Conservation (phyloP, 2,888 invertebrate genomes). For the Callosobruchus maculatus region DNA sequence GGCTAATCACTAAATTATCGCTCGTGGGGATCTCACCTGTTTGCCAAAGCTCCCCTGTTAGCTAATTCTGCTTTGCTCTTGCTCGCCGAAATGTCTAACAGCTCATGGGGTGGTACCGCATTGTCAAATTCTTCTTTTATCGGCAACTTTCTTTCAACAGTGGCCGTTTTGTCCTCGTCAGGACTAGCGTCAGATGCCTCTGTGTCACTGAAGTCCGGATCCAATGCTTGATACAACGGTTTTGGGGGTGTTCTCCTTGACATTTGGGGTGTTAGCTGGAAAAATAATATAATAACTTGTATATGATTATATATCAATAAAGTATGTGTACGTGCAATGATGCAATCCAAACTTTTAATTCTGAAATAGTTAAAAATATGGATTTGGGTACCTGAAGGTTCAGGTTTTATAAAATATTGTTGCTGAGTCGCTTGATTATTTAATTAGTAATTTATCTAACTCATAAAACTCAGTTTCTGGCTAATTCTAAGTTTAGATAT, state of each 20-base stretch:
- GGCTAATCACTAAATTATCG: no score
- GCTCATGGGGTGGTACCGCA: slow-evolving; percentile 81
- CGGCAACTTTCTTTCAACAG: slow-evolving; percentile 67
- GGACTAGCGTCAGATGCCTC: slow-evolving; percentile 83
- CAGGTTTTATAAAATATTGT: no score
- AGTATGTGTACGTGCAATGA: no score
- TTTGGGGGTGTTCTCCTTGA: slow-evolving; percentile 71
- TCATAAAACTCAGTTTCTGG: no score
- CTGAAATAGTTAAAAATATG: no score
- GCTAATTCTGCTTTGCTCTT: slow-evolving; percentile 85
- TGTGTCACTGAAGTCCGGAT: slow-evolving; percentile 80
- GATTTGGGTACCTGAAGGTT: no score
- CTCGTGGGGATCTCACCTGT: slow-evolving; percentile 36
- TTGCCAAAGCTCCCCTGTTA: slow-evolving; percentile 70
- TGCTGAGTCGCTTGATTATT: no score
- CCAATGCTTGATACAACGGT: slow-evolving; percentile 46
- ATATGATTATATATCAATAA: no score
- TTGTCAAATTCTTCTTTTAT: slow-evolving; percentile 76
- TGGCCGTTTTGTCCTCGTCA: slow-evolving; percentile 73
- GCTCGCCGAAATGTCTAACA: slow-evolving; percentile 83
- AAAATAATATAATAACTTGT: background rate
- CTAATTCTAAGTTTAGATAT: no score
- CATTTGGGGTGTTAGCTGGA: slow-evolving; percentile 69
- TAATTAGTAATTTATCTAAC: no score
- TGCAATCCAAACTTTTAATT: no score